Conservation (phyloP, 2,888 invertebrate genomes). For the Lasiommata megera region DNA sequence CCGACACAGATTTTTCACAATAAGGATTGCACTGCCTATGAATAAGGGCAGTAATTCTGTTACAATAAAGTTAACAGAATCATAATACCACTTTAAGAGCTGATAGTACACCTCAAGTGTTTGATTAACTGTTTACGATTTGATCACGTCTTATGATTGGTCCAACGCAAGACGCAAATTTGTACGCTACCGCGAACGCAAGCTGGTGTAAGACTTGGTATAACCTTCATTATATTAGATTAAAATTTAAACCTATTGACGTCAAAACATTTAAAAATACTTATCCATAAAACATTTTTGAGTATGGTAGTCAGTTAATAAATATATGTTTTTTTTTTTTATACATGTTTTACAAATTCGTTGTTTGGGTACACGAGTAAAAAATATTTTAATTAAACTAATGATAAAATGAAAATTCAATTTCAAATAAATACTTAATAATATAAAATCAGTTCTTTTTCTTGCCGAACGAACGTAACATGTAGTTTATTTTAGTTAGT, state of each 20-base stretch:
- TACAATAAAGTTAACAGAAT: no score
- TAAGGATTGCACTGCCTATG: no score
- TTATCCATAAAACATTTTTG: slow-evolving; percentile 6
- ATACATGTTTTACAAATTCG: slow-evolving; percentile 8
- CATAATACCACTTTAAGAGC: no score
- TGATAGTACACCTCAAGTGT: no score
- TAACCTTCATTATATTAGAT: no score
- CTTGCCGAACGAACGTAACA: not conserved
- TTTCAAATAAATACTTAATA: slow-evolving; percentile 9
- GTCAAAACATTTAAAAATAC: not conserved
- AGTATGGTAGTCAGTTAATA: slow-evolving; percentile 11
- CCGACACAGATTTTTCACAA: no score
- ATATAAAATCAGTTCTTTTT: slow-evolving; percentile 12
- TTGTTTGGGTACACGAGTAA: slow-evolving; percentile 6
- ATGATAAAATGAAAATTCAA: not conserved
- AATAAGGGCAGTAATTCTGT: no score
- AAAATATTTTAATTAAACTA: not conserved
- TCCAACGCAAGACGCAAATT: no score
- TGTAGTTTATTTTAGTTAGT: not conserved
- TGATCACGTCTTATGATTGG: no score
- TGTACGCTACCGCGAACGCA: no score
- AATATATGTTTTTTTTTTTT: not conserved
- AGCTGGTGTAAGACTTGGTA: no score
- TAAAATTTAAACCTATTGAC: not conserved
- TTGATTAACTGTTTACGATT: no score